Conservation (phyloP, 2,113 vertebrate genomes). For the Pyrgilauda ruficollis region DNA sequence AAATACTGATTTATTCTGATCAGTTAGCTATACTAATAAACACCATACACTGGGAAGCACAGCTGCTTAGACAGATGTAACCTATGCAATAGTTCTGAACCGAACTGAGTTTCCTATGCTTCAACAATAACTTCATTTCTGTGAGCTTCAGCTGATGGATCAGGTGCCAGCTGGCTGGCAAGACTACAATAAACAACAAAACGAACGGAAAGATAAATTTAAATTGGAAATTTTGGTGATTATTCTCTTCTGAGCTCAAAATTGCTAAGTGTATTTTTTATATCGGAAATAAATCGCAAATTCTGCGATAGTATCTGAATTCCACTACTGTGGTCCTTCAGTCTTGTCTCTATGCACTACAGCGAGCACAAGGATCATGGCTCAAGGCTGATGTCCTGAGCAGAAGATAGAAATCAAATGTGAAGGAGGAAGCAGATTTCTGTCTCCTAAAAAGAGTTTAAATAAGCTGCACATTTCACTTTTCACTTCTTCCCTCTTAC, state of each 20-base stretch:
- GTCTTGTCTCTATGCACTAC: neutral
- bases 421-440: neutral
- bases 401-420: neutral
- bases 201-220: neutral
- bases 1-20: neutral
- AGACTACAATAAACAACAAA: neutral
- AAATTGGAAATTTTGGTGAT: neutral
- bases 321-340: neutral
- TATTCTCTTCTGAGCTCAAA: neutral
- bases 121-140: neutral
- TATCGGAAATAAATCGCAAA: conserved; percentile 5
- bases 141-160: neutral
- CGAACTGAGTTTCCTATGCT: neutral
- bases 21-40: neutral
- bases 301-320: neutral
- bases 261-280: neutral
- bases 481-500: neutral
- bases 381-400: neutral
- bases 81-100: neutral
- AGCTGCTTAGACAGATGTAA: neutral
- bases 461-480: neutral
- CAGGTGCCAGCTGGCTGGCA: neutral
- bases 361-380: neutral
- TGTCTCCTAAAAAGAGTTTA: neutral
- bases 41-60: neutral